These are phyloP conservation scores for Lathamus discolor DNA, from an alignment of 2,113 vertebrate genomes.

Conservation along the genomic window DNA sequence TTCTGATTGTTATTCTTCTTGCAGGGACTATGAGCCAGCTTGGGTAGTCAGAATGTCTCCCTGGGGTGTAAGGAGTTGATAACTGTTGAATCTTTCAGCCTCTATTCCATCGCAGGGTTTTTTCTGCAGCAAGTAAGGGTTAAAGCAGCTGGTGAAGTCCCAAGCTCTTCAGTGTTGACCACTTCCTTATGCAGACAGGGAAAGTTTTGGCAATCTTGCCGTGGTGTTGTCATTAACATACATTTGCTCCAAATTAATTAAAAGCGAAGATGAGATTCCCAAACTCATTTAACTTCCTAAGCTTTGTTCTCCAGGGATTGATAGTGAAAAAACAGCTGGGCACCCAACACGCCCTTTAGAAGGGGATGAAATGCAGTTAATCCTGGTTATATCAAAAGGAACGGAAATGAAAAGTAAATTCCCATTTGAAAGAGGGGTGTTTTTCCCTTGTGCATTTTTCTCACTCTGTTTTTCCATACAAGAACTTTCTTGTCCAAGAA, in stretches of 20 bases:
- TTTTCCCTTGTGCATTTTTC: not conserved
- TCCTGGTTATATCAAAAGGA: constrained; percentile 39
- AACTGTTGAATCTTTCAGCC: not conserved
- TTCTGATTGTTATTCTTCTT: not conserved
- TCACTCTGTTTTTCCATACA: not conserved
- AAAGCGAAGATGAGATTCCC: not conserved
- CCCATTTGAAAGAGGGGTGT: not conserved
- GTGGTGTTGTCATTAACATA: not conserved
- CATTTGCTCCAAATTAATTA: constrained; percentile 46
- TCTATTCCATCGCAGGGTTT: not conserved
- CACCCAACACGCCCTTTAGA: constrained; percentile 14
- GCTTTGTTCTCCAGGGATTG: constrained; percentile 25
- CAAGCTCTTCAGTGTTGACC: not conserved
- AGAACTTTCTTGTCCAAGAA: not conserved
- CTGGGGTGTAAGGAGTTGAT: not conserved
- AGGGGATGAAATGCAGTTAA: constrained; percentile 26
- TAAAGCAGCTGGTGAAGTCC: not conserved
- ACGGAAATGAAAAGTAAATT: constrained; percentile 26
- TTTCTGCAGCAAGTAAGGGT: not conserved
- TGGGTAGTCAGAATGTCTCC: not conserved
- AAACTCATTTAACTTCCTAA: constrained; percentile 52
- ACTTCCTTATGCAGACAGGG: not conserved
- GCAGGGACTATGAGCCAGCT: not conserved
- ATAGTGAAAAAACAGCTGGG: not conserved
- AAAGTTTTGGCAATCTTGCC: constrained; percentile 17